Base-by-base conservation (phyloP, 2,888 invertebrate genomes). In the Aquatica leii region DNA sequence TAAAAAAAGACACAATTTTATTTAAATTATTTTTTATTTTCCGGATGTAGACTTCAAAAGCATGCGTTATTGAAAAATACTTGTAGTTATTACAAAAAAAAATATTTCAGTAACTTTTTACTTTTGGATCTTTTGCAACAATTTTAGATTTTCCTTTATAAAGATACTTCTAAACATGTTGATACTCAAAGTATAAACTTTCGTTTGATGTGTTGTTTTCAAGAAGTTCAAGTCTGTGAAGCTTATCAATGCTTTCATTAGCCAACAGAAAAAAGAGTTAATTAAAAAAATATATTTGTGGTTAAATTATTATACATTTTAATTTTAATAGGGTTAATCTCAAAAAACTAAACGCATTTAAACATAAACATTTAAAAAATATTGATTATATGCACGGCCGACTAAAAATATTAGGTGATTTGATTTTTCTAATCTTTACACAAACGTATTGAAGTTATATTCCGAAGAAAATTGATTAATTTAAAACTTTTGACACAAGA, bases 101-200 rank as follows among this genome's bases (percentile, higher is more conserved):
- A 43, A 43, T 43, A 43, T 43, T 43, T 43, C 41, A 17, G 17
- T 43, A 43, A 43, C 41, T 43, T 43, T 43, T 43, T 17, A 8
- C 41, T 14, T 6, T 17, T 8, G 17, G 18, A 18, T 18, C 18
- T n/a, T 46, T 43, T 14, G 8, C 43, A 43, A 43, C 43, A 43
- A 9, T 17, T n/a, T 43, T n/a, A 17, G 46, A 11, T 46, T 17
- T 46, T 20, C 18, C 46, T 46, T 18, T 18, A 11, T 46, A 15
- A n/a, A n/a, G n/a, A n/a, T 46, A 46, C n/a, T 46, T 46, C 46
- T 11, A 3, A 46, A 46, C 46, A 20, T 18, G 46, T 18, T 46
- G 8, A 46, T n/a, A n/a, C 18, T 18, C 18, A 43, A 43, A 43
- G 46, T 20, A 18, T 20, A 20, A 46, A 46, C 20, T 46, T 20